phyloP scores from a whole-genome alignment of 2,797 vertebrate species.

The Semaprochilodus insignis region DNA sequence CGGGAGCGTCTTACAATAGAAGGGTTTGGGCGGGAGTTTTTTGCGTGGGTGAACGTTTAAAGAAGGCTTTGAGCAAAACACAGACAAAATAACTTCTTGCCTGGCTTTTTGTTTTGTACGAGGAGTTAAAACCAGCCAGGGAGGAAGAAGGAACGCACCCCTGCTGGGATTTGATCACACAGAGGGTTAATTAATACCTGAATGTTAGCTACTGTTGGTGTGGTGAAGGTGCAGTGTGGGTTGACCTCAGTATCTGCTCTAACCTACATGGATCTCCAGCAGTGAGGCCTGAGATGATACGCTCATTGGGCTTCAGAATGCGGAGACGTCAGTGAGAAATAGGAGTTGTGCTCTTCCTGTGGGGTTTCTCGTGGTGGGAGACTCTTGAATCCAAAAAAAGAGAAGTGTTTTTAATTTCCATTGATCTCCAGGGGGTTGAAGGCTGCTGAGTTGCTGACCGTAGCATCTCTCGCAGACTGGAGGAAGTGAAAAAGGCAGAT shows the following conservation, averaged over 20 bases:
- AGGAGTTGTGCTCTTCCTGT: not conserved
- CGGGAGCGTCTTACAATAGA: conserved; percentile 25
- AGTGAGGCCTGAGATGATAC: conserved; percentile 28
- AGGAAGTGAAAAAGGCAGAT: conserved; percentile 62
- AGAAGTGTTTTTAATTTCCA: not conserved
- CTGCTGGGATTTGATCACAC: conserved; percentile 56
- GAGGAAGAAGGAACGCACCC: not conserved
- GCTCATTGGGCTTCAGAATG: not conserved
- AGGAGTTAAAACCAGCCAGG: conserved; percentile 18
- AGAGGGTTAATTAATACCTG: conserved; percentile 66
- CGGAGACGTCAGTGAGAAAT: not conserved
- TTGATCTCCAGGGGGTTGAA: not conserved
- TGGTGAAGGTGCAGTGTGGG: conserved; percentile 16
- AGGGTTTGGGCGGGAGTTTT: conserved; percentile 19
- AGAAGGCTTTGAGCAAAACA: conserved; percentile 8
- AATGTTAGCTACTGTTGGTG: conserved; percentile 39
- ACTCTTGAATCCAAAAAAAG: not conserved
- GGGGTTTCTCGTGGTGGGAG: not conserved
- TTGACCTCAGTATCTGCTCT: conserved; percentile 22
- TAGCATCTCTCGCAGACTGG: conserved; percentile 38
- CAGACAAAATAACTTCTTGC: not conserved
- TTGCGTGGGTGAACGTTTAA: conserved; percentile 31
- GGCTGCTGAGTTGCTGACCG: conserved; percentile 4
- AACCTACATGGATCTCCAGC: conserved; percentile 42
- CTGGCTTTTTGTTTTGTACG: conserved; percentile 8